A percentile compares a stretch with the other conserved stretches of the same genome.
Conservation (phyloP, 2,113 vertebrate genomes). For the Pycnonotus jocosus region DNA sequence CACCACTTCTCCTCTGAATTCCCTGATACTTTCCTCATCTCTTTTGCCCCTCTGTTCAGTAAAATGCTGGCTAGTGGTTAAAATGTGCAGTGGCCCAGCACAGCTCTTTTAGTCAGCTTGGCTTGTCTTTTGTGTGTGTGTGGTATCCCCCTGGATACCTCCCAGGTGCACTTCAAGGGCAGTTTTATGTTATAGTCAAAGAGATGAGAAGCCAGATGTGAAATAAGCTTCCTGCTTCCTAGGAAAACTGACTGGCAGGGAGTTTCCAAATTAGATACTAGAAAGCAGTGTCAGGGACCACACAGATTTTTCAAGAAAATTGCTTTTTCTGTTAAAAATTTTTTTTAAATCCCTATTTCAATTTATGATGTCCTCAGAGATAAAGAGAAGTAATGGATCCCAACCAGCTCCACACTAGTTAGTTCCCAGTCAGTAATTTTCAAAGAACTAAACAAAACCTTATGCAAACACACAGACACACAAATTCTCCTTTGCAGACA, state of each 20-base stretch:
- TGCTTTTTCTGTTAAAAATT: background rate
- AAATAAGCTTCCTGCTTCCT: background rate
- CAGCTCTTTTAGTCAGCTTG: background rate
- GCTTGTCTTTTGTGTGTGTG: background rate
- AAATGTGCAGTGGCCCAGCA: background rate
- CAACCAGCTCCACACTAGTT: background rate
- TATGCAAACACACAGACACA: background rate
- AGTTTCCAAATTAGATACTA: background rate
- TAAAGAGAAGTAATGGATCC: background rate
- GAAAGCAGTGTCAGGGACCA: background rate
- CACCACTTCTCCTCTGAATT: background rate
- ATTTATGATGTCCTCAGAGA: background rate
- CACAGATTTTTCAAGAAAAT: background rate
- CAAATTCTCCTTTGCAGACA: background rate
- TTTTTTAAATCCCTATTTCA: background rate
- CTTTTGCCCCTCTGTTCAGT: background rate
- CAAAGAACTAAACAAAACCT: background rate
- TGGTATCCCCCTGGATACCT: background rate
- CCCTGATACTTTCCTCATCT: background rate
- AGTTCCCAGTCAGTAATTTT: background rate
- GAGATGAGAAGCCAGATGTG: background rate
- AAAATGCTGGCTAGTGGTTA: background rate
- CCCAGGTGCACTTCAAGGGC: slow-evolving; percentile 11
- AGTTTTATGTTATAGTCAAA: background rate
- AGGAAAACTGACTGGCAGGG: background rate